These are phyloP conservation scores for Meganola albula DNA, from an alignment of 2,888 invertebrate genomes.

Conservation along the genomic window DNA sequence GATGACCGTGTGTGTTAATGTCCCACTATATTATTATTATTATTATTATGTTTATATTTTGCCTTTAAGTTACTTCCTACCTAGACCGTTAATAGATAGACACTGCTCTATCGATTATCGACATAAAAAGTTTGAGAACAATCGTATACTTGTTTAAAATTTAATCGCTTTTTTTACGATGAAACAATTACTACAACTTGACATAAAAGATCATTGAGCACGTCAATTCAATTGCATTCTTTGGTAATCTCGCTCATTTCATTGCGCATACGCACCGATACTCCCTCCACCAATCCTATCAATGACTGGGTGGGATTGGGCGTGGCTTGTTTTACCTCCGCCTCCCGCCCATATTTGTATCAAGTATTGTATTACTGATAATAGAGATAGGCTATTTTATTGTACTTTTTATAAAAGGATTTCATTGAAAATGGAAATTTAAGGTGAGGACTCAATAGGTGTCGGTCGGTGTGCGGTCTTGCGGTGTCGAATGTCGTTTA, in stretches of 20 bases:
- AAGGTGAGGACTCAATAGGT: slow-evolving; percentile 35
- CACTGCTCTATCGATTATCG: too few species aligned
- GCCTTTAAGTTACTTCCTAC: too few species aligned
- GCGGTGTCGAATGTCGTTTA: too few species aligned
- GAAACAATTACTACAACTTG: slow-evolving; percentile 48
- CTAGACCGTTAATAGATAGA: too few species aligned
- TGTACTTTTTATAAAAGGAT: slow-evolving; percentile 38
- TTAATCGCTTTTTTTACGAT: too few species aligned
- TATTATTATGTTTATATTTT: too few species aligned
- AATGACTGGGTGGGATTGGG: slow-evolving; percentile 39
- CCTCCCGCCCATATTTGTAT: slow-evolving; percentile 57
- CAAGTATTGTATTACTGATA: slow-evolving; percentile 60
- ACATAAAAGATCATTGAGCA: slow-evolving; percentile 53
- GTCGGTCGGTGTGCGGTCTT: slow-evolving; percentile 30
- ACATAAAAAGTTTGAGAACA: too few species aligned
- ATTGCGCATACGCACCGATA: slow-evolving; percentile 52
- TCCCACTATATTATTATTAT: too few species aligned
- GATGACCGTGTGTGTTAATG: too few species aligned
- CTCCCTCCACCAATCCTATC: slow-evolving; percentile 48
- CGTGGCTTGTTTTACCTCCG: slow-evolving; percentile 32
- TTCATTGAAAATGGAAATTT: slow-evolving; percentile 47
- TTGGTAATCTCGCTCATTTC: slow-evolving; percentile 31
- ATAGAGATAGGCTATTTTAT: slow-evolving; percentile 46
- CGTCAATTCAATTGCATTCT: slow-evolving; percentile 63
- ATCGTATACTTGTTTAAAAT: too few species aligned